Base-by-base conservation (phyloP, 2,113 vertebrate species). In the Alosa alosa region DNA sequence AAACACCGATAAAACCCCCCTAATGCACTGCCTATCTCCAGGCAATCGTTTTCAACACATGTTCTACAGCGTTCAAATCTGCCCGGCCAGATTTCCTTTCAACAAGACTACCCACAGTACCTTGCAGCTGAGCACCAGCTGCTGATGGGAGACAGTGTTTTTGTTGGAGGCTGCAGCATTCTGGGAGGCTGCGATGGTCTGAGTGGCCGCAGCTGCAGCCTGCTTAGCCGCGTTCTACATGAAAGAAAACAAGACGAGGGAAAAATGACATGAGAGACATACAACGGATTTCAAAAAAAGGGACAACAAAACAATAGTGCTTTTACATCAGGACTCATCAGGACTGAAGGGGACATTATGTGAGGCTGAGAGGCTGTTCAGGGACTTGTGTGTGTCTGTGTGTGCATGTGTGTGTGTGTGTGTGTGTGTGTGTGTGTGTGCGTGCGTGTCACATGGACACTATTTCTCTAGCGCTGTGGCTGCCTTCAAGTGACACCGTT, bases 91-190 rank as follows among this genome's bases (percentile, higher is more conserved):
- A 44, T 10, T 78, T 15, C 72, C 72, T 47, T 6, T 15, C 25
- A 78, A 78, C 72, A 78, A 4, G 72, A 36, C 72, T 8, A 81
- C 81, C 72, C 47, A 89, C 81, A 50, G 18, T 96, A 99, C 98
- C 97, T 99, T 99, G 91, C 98, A 99, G 95, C 98, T 99, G 93
- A 99, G 97, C 41, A 99, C 98, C 82, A 99, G 95, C 82, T 99
- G 98, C 90, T 99, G 98, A 90, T 99, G 98, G 36, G 98, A 97
- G 0, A 94, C 95, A 0, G 97, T 96, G 90, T 99, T 99, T 95
- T 98, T 99, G 90, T 99, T 99, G 86, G 98, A 99, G 84, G 96
- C 91, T 0, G 98, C 97, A 17, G 98, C 98, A 5, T 99, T 99
- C 93, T 99, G 98, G 22, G 98, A 98, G 84, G 98, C 98, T 8